Evolutionary conservation across 2,797 vertebrate species (phyloP), one percentile per base, ranked within the genome.

Genomic region (Tenualosa ilisha): DNA sequence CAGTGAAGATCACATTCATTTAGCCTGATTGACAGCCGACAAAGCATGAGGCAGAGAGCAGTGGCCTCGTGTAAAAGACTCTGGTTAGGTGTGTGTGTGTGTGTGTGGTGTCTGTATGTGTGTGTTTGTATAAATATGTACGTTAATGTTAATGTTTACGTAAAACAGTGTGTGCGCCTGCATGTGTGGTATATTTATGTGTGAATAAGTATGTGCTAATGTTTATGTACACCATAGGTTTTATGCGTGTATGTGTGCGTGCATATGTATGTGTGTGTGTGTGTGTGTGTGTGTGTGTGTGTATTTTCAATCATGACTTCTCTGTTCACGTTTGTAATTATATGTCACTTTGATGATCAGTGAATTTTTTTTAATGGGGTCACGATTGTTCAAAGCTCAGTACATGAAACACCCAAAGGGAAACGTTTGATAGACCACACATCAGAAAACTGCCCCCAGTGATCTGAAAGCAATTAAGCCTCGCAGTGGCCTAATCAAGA

Each of bases 331-430:
- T 75, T 75, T 43, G 68, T 37, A 75, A 75, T 75, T 75, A 75
- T 43, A 37, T 75, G 68, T 75, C 68, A 12, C 68, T 75, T 75
- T 75, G 68, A 75, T 75, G 68, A 75, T 75, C 68, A 75, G 37
- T 72, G 26, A 75, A 2, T 56, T 37, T 75, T 75, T 75, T 75
- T 43, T 40, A 75, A 75, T 75, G 37, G 68, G 68, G 68, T 75
- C 68, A 75, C 17, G 13, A 75, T 75, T 75, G 68, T 75, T 75
- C 68, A 75, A 75, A 75, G 68, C 68, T 20, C 15, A 31, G 37
- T 37, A 75, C 31, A 75, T 75, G 68, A 75, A 75, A 56, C 54
- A 17, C 54, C 54, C 54, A 56, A 56, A 56, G 54, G 68, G 15
- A 68, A 68, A 15, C 26, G 63, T 68, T 68, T 68, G 63, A 68